phyloP scores from a whole-genome alignment of 2,797 vertebrate genomes.

The Carapus acus region DNA sequence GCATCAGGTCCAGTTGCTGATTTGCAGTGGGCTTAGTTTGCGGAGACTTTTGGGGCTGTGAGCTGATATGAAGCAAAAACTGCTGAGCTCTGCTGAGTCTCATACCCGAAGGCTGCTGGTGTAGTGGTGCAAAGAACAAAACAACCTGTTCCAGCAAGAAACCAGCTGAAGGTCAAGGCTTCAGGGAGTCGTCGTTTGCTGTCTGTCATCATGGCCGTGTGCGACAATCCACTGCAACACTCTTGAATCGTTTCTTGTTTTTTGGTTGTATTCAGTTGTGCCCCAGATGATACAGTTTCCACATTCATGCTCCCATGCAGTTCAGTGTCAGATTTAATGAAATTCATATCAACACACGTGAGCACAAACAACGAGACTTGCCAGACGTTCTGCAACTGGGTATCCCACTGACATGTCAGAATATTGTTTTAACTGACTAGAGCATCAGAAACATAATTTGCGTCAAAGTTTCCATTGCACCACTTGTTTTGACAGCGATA shows the following conservation, averaged over 20 bases:
- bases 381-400: too few species aligned
- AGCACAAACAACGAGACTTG: too few species aligned
- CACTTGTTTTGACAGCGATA: constrained; percentile 12
- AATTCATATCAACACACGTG: neutral
- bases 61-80: constrained; percentile 19
- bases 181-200: neutral
- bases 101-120: constrained; percentile 12
- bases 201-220: neutral
- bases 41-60: constrained; percentile 24
- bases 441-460: neutral
- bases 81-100: constrained; percentile 13
- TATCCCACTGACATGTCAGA: neutral
- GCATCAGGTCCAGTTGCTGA: constrained; percentile 53
- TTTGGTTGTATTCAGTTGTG: neutral
- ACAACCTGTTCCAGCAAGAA: neutral
- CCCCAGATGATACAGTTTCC: too few species aligned
- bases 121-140: constrained; percentile 15
- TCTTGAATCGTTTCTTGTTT: neutral
- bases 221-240: neutral
- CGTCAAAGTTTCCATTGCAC: constrained; percentile 9
- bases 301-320: neutral
- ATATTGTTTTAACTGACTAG: neutral
- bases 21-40: constrained; percentile 19
- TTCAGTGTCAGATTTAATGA: neutral
- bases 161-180: neutral